These are phyloP conservation scores for Phainopepla nitens DNA, from an alignment of 2,113 vertebrate species.

Conservation along the genomic window DNA sequence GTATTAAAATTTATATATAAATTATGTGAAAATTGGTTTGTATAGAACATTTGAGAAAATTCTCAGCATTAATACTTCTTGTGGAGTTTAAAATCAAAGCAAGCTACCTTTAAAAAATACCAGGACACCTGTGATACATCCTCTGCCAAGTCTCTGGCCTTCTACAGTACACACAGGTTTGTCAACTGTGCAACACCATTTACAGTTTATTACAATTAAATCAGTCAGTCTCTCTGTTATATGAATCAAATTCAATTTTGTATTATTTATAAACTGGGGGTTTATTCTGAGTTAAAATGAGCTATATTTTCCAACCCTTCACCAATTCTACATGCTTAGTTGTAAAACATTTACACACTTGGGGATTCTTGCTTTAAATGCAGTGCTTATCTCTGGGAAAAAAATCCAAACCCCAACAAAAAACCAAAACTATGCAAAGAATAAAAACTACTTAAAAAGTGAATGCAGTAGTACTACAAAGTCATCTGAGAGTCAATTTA, in stretches of 20 bases:
- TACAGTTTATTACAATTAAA: constrained; percentile 73
- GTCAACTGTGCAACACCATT: constrained; percentile 78
- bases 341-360: constrained; percentile 58
- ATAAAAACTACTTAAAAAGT: constrained; percentile 59
- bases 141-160: constrained; percentile 76
- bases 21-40: constrained; percentile 61
- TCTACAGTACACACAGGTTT: constrained; percentile 79
- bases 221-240: constrained; percentile 76
- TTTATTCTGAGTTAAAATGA: constrained; percentile 72
- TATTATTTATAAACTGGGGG: constrained; percentile 68
- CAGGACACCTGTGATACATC: constrained; percentile 65
- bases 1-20: constrained; percentile 67
- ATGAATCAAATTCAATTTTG: constrained; percentile 71
- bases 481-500: constrained; percentile 54
- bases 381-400: constrained; percentile 56
- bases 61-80: constrained; percentile 52
- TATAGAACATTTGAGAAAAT: constrained; percentile 51
- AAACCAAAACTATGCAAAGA: constrained; percentile 35
- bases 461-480: constrained; percentile 73
- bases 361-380: constrained; percentile 63
- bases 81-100: constrained; percentile 62
- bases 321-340: constrained; percentile 60
- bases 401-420: not conserved
- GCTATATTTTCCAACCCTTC: constrained; percentile 61
- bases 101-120: constrained; percentile 56